Evolutionary conservation across 1,140 invertebrate genomes (phyloP).

Genomic region (Anastatus disparis): DNA sequence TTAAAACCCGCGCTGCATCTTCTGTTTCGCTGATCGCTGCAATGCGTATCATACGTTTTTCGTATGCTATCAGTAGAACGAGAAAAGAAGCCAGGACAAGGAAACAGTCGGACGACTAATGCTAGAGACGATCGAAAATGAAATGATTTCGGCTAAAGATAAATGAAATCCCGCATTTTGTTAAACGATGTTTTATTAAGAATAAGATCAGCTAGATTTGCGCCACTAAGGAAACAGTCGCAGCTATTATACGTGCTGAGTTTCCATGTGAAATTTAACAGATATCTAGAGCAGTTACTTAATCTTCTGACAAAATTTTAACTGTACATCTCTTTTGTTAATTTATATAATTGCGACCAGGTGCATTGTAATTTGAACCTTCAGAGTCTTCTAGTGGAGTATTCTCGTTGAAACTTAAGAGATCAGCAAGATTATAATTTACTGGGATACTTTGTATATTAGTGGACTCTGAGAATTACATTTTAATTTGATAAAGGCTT

Average conservation of each 20-base stretch:
- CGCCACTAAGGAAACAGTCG: background rate
- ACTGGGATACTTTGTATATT: background rate
- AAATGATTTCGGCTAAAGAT: too few species aligned
- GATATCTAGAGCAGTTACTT: constrained; percentile 8
- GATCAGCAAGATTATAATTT: background rate
- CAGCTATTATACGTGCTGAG: constrained; percentile 2
- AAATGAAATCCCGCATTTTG: background rate
- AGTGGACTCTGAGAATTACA: background rate
- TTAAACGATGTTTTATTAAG: constrained; percentile 9
- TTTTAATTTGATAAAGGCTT: background rate
- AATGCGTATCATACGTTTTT: too few species aligned
- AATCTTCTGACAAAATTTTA: constrained; percentile 4
- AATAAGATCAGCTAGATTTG: constrained; percentile 5
- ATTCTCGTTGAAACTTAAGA: constrained; percentile 1
- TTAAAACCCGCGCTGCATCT: too few species aligned
- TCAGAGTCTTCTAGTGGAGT: background rate
- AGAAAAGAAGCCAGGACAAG: too few species aligned
- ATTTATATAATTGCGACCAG: background rate
- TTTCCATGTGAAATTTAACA: constrained; percentile 14
- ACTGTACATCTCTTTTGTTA: constrained; percentile 2
- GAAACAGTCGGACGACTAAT: too few species aligned
- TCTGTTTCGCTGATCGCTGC: too few species aligned
- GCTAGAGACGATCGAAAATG: too few species aligned
- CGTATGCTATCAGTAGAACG: too few species aligned
- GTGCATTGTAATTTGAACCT: background rate